A percentile compares a stretch with the other conserved stretches of the same genome.
Evolutionary conservation across 2,797 vertebrate species (phyloP).

Genomic region (Oreonectes daqikongensis): DNA sequence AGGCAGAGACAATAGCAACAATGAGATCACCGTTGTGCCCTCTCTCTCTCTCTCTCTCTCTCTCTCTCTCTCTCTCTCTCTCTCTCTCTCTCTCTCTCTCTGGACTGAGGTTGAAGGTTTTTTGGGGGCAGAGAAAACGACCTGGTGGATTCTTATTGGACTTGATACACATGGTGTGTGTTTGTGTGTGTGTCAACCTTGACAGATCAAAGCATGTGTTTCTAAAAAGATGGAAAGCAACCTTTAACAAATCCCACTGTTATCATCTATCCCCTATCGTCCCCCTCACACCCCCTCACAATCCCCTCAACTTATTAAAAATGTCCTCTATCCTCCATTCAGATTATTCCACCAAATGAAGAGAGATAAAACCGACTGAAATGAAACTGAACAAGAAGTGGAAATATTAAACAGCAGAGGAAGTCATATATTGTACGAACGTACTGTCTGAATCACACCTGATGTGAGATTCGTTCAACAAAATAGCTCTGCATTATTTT

Average conservation of each 20-base stretch:
- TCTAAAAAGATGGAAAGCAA: constrained; percentile 46
- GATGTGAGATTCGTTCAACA: not conserved
- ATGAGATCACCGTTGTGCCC: constrained; percentile 75
- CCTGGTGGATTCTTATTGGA: constrained; percentile 61
- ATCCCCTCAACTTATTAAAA: constrained; percentile 29
- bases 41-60: constrained; percentile 43
- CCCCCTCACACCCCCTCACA: not conserved
- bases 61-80: constrained; percentile 39
- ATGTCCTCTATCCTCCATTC: constrained; percentile 7
- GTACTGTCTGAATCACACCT: not conserved
- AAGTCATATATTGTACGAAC: not conserved
- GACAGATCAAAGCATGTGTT: constrained; percentile 72
- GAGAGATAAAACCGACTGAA: constrained; percentile 12
- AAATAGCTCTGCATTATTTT: not conserved
- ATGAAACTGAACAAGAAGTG: constrained; percentile 26
- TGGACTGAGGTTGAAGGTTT: constrained; percentile 51
- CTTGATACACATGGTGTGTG: constrained; percentile 62
- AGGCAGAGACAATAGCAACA: constrained; percentile 78
- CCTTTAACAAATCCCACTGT: constrained; percentile 40
- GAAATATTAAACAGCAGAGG: constrained; percentile 13
- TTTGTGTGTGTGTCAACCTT: constrained; percentile 44
- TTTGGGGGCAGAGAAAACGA: constrained; percentile 19
- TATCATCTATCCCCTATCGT: constrained; percentile 38
- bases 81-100: constrained; percentile 34
- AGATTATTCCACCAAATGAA: constrained; percentile 28